A percentile compares a stretch with the other conserved stretches of the same genome.
phyloP scores from a whole-genome alignment of 2,797 vertebrate genomes.

The Catostomus latipinnis region DNA sequence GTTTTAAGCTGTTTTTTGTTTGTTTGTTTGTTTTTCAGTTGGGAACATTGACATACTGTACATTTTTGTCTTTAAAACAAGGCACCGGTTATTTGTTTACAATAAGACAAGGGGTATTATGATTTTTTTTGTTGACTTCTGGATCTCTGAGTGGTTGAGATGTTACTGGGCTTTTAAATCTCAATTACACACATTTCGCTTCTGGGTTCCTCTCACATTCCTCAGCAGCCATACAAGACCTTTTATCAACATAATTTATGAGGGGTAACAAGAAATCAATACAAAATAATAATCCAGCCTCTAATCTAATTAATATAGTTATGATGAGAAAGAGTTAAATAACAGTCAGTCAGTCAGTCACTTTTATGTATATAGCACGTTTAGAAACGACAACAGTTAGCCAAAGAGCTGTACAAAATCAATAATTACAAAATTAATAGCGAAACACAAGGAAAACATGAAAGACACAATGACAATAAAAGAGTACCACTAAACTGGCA shows the following conservation, averaged over 20 bases:
- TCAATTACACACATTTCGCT: constrained; percentile 23
- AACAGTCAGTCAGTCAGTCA: too few species aligned
- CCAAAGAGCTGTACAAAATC: too few species aligned
- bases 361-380: too few species aligned
- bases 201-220: constrained; percentile 16
- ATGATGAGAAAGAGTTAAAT: neutral
- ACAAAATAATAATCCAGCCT: constrained; percentile 19
- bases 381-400: too few species aligned
- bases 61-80: too few species aligned
- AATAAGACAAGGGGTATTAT: neutral
- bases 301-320: neutral
- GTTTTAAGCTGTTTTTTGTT: too few species aligned
- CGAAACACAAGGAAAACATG: too few species aligned
- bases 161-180: constrained; percentile 39
- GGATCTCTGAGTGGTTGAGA: constrained; percentile 24
- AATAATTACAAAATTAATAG: too few species aligned
- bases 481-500: too few species aligned
- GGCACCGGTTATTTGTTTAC: neutral
- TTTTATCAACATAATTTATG: constrained; percentile 27
- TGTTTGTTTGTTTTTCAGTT: too few species aligned
- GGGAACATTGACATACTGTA: too few species aligned
- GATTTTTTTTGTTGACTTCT: constrained; percentile 3
- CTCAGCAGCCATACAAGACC: neutral
- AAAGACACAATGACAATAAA: too few species aligned
- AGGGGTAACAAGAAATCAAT: constrained; percentile 24